Percentiles rank a stretch among this genome's conserved stretches.
phyloP scores from a whole-genome alignment of 2,888 invertebrate genomes.

The Conus canariensis region DNA sequence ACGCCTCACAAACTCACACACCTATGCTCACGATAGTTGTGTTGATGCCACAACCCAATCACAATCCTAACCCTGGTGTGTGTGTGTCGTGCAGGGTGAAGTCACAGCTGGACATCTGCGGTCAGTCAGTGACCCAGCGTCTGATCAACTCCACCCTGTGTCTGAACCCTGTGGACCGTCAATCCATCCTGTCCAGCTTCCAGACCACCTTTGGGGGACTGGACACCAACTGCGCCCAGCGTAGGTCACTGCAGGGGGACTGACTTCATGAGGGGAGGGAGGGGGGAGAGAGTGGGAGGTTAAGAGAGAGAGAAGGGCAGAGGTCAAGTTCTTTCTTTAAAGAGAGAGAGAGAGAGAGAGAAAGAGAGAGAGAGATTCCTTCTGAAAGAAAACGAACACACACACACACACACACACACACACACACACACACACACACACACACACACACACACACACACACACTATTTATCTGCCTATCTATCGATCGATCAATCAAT shows the following conservation, averaged over 20 bases:
- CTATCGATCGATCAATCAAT: no score
- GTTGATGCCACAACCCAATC: no score
- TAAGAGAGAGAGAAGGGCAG: background rate
- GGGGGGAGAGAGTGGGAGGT: background rate
- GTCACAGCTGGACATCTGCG: slow-evolving; percentile 52
- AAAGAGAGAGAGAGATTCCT: slow-evolving; percentile 8
- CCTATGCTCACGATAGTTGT: no score
- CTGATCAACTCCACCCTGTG: slow-evolving; percentile 52
- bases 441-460: no score
- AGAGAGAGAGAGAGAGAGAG: slow-evolving; percentile 17
- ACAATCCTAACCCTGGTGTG: no score
- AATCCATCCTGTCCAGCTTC: slow-evolving; percentile 49
- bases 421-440: no score
- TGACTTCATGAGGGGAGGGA: no score
- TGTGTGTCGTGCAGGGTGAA: slow-evolving; percentile 42
- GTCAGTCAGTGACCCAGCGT: slow-evolving; percentile 49
- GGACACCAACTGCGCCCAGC: slow-evolving; percentile 52
- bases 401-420: no score
- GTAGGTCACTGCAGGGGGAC: slow-evolving; percentile 41
- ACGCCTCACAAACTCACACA: no score
- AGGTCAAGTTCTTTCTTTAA: background rate
- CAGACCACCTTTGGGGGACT: slow-evolving; percentile 53
- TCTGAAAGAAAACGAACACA: no score
- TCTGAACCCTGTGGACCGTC: slow-evolving; percentile 46
- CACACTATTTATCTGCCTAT: no score